Evolutionary conservation across 2,113 vertebrate genomes (phyloP).

Genomic region (Mungos mungo): DNA sequence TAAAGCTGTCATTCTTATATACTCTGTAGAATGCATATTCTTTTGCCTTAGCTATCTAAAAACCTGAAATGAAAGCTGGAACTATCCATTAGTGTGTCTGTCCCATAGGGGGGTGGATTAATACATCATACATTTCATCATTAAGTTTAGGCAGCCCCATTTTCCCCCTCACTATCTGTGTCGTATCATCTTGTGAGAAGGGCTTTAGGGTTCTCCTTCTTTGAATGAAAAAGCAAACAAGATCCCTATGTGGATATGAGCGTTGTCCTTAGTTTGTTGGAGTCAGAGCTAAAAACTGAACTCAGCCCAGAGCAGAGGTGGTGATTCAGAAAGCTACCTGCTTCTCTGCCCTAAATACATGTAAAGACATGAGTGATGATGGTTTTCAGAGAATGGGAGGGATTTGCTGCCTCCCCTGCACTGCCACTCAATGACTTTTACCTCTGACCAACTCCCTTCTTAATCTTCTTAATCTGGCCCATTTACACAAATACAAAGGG

Average conservation of each 20-base stretch:
- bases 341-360: not conserved
- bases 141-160: not conserved
- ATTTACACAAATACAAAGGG: constrained; percentile 57
- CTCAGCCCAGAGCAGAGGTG: not conserved
- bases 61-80: not conserved
- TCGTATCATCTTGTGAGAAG: not conserved
- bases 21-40: not conserved
- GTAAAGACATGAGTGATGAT: not conserved
- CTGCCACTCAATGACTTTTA: not conserved
- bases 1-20: not conserved
- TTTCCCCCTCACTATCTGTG: not conserved
- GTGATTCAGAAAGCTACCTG: not conserved
- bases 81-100: not conserved
- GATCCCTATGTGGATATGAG: not conserved
- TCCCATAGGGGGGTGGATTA: not conserved
- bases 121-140: not conserved
- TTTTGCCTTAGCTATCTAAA: not conserved
- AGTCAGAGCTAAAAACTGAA: not conserved
- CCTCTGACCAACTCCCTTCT: constrained; percentile 55
- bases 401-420: not conserved
- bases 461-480: constrained; percentile 63
- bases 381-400: not conserved
- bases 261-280: not conserved
- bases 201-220: not conserved
- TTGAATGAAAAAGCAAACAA: not conserved